These are phyloP conservation scores for Pseudoips prasinana DNA, from an alignment of 2,888 invertebrate species.

Conservation along the genomic window DNA sequence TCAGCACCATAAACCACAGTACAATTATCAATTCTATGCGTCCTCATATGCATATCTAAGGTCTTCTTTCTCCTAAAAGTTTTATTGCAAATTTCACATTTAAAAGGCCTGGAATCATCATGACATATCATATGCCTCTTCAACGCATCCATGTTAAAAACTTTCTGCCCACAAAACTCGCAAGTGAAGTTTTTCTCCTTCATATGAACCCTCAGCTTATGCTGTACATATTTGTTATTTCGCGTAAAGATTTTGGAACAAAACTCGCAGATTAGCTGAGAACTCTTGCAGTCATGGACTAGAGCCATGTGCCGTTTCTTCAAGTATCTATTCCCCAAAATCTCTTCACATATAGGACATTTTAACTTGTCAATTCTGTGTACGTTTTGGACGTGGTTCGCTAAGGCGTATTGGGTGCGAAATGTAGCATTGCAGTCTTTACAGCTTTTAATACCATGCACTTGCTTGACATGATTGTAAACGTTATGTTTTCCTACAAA, in stretches of 20 bases:
- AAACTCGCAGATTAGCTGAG: slow-evolving; percentile 46
- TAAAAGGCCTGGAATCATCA: slow-evolving; percentile 10
- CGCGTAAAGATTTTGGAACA: slow-evolving; percentile 42
- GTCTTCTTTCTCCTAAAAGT: slow-evolving; percentile 17
- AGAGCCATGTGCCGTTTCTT: slow-evolving; percentile 34
- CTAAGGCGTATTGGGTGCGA: slow-evolving; percentile 15
- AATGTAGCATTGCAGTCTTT: slow-evolving; percentile 43
- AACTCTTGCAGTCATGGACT: slow-evolving; percentile 31
- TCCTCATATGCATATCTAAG: slow-evolving; percentile 11
- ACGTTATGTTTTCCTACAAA: slow-evolving; percentile 44
- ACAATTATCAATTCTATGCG: slow-evolving; percentile 4
- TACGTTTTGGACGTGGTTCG: slow-evolving; percentile 18
- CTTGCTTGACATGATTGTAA: slow-evolving; percentile 39
- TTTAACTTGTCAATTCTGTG: slow-evolving; percentile 21
- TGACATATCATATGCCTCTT: slow-evolving; percentile 21
- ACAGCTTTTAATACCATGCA: slow-evolving; percentile 38
- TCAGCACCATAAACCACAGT: not conserved
- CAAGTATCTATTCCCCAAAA: slow-evolving; percentile 25
- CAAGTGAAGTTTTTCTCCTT: slow-evolving; percentile 38
- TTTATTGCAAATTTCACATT: slow-evolving; percentile 15
- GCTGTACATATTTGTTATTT: slow-evolving; percentile 33
- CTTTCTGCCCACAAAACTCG: slow-evolving; percentile 37
- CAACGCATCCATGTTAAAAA: slow-evolving; percentile 23
- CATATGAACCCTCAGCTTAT: slow-evolving; percentile 41
- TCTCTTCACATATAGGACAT: slow-evolving; percentile 27